Base-by-base conservation (phyloP, 2,113 vertebrate species). In the Fulmarus glacialis region DNA sequence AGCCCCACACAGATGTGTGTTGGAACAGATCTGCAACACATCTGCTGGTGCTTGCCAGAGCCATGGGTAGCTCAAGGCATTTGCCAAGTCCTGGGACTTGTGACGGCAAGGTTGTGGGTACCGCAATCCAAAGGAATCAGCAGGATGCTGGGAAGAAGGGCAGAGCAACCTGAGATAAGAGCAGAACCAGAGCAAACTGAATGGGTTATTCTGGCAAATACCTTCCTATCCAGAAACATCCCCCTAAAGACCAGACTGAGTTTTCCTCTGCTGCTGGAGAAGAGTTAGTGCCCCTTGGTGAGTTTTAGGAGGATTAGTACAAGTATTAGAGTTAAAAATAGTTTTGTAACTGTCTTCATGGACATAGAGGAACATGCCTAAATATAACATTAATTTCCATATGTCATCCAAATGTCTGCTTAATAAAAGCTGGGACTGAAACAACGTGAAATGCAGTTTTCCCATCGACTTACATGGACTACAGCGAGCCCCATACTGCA, bases 331-430 rank as follows among this genome's bases (percentile, higher is more conserved):
- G 91, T 92, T 93, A 94, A 96, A 96, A 97, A 93, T 77, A 94
- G 85, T 34, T 95, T 73, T 73, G 62, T 60, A 85, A 75, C 87
- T 95, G 58, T 93, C 87, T 95, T 96, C n/a, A 1, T 66, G 91
- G 91, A 87, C 74, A 13, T 66, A 68, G 11, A 92, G 74, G 71
- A 96, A 58, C 74, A 50, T 85, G 78, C 82, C 89, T 94, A 95
- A 96, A 96, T 85, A 93, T 85, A 96, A 90, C 74, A 85, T 82
- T 58, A 34, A 91, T 96, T 96, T 96, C 95, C 93, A 90, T 94
- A 92, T 80, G 95, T 50, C 93, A 88, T 90, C 91, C 71, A 87
- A 96, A 91, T 36, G 74, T 91, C 93, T 93, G 74, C 79, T 90
- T 79, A 70, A 80, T 66, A 96, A 91, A 94, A 87, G 79, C 84